Conservation (phyloP, 2,797 vertebrate species). For the Acanthornis magna region DNA sequence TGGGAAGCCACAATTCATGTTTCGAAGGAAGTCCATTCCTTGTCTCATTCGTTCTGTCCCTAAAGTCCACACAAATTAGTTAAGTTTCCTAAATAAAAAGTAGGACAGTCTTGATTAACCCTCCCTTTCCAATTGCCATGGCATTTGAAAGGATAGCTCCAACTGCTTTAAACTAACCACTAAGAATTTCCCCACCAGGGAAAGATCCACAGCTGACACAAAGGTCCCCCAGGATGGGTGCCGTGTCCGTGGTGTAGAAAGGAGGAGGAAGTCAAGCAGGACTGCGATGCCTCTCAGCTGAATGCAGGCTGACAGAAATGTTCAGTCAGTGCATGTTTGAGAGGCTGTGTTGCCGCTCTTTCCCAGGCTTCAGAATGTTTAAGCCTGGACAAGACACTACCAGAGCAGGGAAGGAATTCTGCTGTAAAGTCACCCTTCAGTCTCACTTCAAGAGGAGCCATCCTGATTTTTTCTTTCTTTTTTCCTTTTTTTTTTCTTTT, state of each 20-base stretch:
- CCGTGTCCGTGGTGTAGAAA: not conserved
- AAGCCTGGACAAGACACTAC: not conserved
- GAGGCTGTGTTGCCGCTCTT: not conserved
- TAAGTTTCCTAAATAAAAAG: not conserved
- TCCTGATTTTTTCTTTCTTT: not conserved
- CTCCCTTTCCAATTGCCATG: not conserved
- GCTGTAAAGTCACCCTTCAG: not conserved
- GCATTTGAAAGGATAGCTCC: not conserved
- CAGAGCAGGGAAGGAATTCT: not conserved
- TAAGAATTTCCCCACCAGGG: not conserved
- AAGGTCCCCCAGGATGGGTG: fast-evolving
- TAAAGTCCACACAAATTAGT: not conserved
- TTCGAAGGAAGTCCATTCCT: not conserved
- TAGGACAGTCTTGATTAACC: not conserved
- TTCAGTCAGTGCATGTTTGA: not conserved
- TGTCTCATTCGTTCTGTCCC: not conserved
- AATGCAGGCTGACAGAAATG: not conserved
- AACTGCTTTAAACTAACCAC: not conserved
- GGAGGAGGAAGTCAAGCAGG: not conserved
- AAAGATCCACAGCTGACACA: not conserved
- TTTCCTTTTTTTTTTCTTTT: not conserved
- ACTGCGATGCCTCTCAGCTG: not conserved
- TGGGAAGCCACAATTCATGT: fast-evolving
- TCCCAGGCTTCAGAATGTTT: not conserved
- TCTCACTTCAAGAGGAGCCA: not conserved